phyloP scores from a whole-genome alignment of 2,113 vertebrate genomes.

The Pyxicephalus adspersus region DNA sequence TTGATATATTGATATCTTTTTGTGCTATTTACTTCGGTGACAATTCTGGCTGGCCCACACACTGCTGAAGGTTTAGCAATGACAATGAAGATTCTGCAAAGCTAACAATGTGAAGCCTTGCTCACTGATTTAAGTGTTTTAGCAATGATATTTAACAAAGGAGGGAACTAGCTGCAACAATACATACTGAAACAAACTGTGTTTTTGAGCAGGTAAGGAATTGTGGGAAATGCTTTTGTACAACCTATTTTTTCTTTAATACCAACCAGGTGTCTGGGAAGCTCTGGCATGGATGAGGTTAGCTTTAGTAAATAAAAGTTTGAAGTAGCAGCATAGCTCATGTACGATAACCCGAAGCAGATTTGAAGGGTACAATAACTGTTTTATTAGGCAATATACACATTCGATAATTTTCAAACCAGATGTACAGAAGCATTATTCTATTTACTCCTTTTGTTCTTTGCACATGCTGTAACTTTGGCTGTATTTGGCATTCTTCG shows the following conservation, averaged over 20 bases:
- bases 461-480: no score
- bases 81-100: slow-evolving; percentile 11
- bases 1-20: slow-evolving; percentile 57
- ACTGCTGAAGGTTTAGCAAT: slow-evolving; percentile 25
- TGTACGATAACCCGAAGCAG: no score
- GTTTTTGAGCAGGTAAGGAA: no score
- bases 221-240: no score
- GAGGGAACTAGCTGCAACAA: neutral
- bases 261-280: neutral
- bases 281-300: neutral
- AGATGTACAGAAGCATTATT: no score
- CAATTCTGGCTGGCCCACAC: slow-evolving; percentile 29
- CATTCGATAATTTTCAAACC: no score
- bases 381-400: no score
- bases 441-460: no score
- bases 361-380: no score
- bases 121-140: neutral
- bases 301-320: neutral
- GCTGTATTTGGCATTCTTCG: no score
- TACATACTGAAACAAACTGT: neutral
- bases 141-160: neutral
- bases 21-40: slow-evolving; percentile 53
- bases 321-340: no score
- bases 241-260: no score
- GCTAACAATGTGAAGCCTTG: slow-evolving; percentile 8